These are phyloP conservation scores for Sardina pilchardus DNA, from an alignment of 2,113 vertebrate species.

Conservation along the genomic window DNA sequence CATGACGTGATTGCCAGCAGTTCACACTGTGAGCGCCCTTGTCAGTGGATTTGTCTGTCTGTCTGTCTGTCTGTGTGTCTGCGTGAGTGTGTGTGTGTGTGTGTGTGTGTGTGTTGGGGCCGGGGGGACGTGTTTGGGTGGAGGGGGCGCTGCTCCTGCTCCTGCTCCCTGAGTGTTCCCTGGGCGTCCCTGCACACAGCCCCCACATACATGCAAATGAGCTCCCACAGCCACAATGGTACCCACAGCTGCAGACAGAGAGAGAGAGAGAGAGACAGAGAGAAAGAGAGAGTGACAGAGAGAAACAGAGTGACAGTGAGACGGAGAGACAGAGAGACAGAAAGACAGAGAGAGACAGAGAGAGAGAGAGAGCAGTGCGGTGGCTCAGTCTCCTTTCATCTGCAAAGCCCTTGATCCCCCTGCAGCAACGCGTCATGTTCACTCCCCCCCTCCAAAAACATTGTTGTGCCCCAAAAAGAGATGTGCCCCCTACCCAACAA, in stretches of 20 bases:
- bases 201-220: conserved; percentile 71
- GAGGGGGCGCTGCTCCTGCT: not conserved
- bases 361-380: conserved; percentile 51
- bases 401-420: conserved; percentile 71
- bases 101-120: conserved; percentile 53
- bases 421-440: conserved; percentile 69
- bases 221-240: conserved; percentile 58
- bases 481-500: conserved; percentile 33
- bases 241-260: conserved; percentile 69
- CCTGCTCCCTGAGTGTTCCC: not conserved
- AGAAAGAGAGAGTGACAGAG: conserved; percentile 29
- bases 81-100: conserved; percentile 48
- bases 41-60: conserved; percentile 48
- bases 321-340: no score
- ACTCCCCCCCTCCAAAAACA: conserved; percentile 37
- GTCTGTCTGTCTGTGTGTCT: not conserved
- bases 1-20: no score
- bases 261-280: not conserved
- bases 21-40: no score
- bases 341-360: no score
- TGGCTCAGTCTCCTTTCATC: conserved; percentile 67
- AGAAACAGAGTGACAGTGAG: conserved; percentile 48
- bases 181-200: conserved; percentile 56
- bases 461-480: conserved; percentile 60
- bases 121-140: not conserved